phyloP scores from a whole-genome alignment of 1,140 invertebrate genomes.

The Caenorhabditis tropicalis region DNA sequence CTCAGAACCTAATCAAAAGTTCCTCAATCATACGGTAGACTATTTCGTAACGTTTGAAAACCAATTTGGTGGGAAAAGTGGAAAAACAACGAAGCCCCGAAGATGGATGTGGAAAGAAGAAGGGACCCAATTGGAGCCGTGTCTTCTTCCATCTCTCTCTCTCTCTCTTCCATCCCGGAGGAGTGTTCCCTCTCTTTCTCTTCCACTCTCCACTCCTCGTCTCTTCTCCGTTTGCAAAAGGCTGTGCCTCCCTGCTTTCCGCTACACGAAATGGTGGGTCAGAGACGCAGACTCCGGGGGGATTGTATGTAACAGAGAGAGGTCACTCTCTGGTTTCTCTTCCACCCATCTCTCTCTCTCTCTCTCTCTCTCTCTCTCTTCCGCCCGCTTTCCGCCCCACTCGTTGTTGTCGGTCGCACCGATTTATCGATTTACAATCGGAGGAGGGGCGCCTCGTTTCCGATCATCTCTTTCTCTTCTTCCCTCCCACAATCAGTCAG shows the following conservation, averaged over 20 bases:
- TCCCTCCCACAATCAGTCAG: no score
- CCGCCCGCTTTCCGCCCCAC: not conserved
- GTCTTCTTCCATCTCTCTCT: not conserved
- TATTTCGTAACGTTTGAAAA: not conserved
- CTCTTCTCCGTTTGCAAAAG: not conserved
- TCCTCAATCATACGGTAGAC: no score
- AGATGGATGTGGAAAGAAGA: not conserved
- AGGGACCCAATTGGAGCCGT: not conserved
- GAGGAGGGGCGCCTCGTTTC: not conserved
- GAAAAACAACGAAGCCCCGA: no score
- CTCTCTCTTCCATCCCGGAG: not conserved
- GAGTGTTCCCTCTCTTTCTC: not conserved
- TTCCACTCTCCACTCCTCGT: not conserved
- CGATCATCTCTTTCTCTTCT: not conserved
- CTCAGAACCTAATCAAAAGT: no score
- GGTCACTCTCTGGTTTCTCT: not conserved
- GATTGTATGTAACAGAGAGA: no score
- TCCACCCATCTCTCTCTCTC: not conserved
- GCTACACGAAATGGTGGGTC: not conserved
- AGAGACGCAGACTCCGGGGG: not conserved
- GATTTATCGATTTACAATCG: conserved; percentile 36
- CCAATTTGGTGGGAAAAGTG: not conserved
- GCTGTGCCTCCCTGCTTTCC: no score
- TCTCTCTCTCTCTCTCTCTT: not conserved
- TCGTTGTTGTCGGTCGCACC: not conserved